Evolutionary conservation across 1,140 invertebrate species (phyloP), one percentile per base, ranked within the genome.

Genomic region (Agraylea sexmaculata): DNA sequence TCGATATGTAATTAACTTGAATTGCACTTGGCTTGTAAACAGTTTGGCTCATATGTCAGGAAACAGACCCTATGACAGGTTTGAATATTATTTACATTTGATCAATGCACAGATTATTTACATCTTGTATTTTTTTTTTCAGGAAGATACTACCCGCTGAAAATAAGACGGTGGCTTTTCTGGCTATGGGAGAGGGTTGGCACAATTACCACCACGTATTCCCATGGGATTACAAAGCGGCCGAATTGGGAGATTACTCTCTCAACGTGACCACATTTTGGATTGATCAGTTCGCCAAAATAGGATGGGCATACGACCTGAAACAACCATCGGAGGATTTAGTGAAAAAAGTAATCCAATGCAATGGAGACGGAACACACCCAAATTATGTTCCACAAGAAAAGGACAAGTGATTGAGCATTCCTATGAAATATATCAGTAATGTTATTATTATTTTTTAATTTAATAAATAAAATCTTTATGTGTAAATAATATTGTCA

Each of bases 141-240:
- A 84, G 81, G 30, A 60, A 64, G 33, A 75, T 83, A 25, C 71
- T 69, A 47, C 77, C 80, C 15, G 60, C 58, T 7, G 77, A 81
- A 58, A 80, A 77, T 51, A 56, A 62, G 40, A 58, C 60, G 3
- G 77, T 81, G 0, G 69, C 76, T 0, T 43, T 77, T 2, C 47
- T 78, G 10, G 59, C 70, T 2, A 59, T 73, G 46, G 77, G 77
- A 1, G 81, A 86, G 62, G 87, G 87, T 12, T 89, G 83, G 75
- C 87, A 92, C 60, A 92, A 91, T 62, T 94, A 89, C 59, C 89
- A 94, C 56, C 89, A 93, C 57, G 78, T 79, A 0, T 93, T 93
- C 59, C 88, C 89, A 1, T 86, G 81, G 65, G 86, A 90, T 61
- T 80, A 91, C 58, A 75, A 79, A 47, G 74, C 83, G 12, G 69